Percentiles rank a stretch among this genome's conserved stretches.
These are phyloP conservation scores for Dolichallabes microphthalmus DNA, from an alignment of 2,113 vertebrate species.

Conservation along the genomic window DNA sequence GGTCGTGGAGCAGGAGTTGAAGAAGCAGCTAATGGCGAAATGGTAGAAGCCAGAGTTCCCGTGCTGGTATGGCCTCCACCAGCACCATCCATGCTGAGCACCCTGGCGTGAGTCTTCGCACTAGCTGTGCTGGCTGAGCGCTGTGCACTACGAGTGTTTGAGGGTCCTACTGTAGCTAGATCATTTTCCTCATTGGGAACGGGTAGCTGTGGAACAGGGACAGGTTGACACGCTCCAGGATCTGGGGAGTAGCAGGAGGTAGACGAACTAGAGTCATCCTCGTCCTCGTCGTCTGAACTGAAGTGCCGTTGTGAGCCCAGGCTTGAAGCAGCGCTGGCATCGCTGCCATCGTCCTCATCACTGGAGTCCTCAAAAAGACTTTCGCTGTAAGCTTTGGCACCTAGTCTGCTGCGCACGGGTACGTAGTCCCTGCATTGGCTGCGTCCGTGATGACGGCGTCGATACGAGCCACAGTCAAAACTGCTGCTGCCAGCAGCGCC, in stretches of 20 bases:
- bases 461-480: constrained; percentile 77
- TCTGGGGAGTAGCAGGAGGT: constrained; percentile 86
- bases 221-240: constrained; percentile 60
- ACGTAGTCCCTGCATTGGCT: constrained; percentile 77
- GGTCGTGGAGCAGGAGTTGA: constrained; percentile 68
- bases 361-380: constrained; percentile 83
- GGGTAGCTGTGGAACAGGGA: constrained; percentile 62
- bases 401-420: constrained; percentile 76
- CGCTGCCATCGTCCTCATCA: constrained; percentile 84
- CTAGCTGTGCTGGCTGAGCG: constrained; percentile 84
- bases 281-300: constrained; percentile 77
- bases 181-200: constrained; percentile 66
- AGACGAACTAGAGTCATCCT: constrained; percentile 81
- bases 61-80: constrained; percentile 67
- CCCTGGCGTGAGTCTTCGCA: constrained; percentile 85
- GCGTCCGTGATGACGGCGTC: constrained; percentile 72
- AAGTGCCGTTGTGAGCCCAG: constrained; percentile 81
- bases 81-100: constrained; percentile 85
- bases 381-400: constrained; percentile 78
- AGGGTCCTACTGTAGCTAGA: constrained; percentile 60
- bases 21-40: constrained; percentile 68
- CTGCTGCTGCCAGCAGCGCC: constrained; percentile 75
- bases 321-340: constrained; percentile 83
- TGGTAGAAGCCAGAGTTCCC: constrained; percentile 55
- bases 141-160: constrained; percentile 76